phyloP scores from a whole-genome alignment of 2,888 invertebrate species.

The Drosophila tripunctata region DNA sequence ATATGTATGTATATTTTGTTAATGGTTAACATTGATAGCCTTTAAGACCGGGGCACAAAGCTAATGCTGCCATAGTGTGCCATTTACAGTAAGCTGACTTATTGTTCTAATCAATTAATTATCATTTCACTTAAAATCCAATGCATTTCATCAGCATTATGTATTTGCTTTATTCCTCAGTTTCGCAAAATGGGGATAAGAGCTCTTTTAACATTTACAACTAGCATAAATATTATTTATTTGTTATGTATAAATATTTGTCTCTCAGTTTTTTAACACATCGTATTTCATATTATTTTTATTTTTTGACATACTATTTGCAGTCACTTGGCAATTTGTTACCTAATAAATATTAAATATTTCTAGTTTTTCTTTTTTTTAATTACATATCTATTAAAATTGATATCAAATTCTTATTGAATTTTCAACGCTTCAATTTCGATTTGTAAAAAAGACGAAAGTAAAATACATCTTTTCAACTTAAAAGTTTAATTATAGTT shows the following conservation, averaged over 20 bases:
- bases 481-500: conserved; percentile 17
- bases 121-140: conserved; percentile 51
- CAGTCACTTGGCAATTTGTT: conserved; percentile 76
- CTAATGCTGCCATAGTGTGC: conserved; percentile 33
- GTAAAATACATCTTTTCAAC: conserved; percentile 22
- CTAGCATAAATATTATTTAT: conserved; percentile 33
- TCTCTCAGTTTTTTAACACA: conserved; percentile 52
- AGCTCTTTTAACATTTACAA: conserved; percentile 53
- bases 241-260: conserved; percentile 60
- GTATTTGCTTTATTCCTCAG: background rate
- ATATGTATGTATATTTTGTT: conserved; percentile 34
- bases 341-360: conserved; percentile 45
- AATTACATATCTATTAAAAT: conserved; percentile 68
- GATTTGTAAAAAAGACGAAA: conserved; percentile 43
- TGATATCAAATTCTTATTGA: conserved; percentile 27
- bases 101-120: conserved; percentile 57
- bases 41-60: conserved; percentile 65
- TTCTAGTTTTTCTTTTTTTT: conserved; percentile 36
- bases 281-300: conserved; percentile 13
- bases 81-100: conserved; percentile 71
- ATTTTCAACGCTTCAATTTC: conserved; percentile 8
- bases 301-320: conserved; percentile 51
- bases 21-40: conserved; percentile 69
- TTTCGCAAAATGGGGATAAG: background rate
- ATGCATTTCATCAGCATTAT: conserved; percentile 1